These are phyloP conservation scores for Dioctria rufipes DNA, from an alignment of 2,888 invertebrate genomes.

Conservation along the genomic window DNA sequence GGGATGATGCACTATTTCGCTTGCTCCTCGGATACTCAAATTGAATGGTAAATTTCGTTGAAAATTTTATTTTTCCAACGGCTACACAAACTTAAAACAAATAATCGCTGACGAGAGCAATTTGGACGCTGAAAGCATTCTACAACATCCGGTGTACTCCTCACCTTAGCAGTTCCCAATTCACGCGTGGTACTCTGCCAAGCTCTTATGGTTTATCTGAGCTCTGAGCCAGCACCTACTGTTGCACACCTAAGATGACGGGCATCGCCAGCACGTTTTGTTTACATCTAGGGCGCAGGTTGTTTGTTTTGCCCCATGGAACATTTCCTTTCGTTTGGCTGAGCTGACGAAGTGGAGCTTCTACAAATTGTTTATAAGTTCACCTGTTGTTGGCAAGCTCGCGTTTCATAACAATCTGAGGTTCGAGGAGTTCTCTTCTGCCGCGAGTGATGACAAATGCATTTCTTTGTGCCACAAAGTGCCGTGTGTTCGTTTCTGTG, in stretches of 20 bases:
- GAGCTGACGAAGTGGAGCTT: constrained; percentile 7
- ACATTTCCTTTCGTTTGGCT: constrained; percentile 30
- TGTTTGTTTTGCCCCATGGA: constrained; percentile 37
- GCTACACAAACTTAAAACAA: constrained; percentile 24
- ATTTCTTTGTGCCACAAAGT: constrained; percentile 18
- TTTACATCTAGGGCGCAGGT: constrained; percentile 46
- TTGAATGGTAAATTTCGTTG: too few relatives aligned
- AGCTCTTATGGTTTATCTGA: neutral
- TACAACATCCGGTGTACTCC: constrained; percentile 13
- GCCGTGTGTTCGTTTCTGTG: neutral
- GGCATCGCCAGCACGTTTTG: constrained; percentile 39
- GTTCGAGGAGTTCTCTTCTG: constrained; percentile 11
- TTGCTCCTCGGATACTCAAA: too few relatives aligned
- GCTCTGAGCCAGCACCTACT: neutral
- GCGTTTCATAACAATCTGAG: constrained; percentile 31
- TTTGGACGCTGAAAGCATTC: constrained; percentile 5
- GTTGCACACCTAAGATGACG: constrained; percentile 25
- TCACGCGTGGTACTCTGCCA: neutral
- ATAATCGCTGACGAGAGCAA: constrained; percentile 23
- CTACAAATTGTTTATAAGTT: constrained; percentile 42
- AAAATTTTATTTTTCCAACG: constrained; percentile 13
- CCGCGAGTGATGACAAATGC: constrained; percentile 39
- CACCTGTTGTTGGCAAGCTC: constrained; percentile 48
- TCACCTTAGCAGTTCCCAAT: neutral
- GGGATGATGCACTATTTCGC: too few relatives aligned